Evolutionary conservation across 2,113 vertebrate genomes (phyloP).

Genomic region (Ailuropoda melanoleuca): DNA sequence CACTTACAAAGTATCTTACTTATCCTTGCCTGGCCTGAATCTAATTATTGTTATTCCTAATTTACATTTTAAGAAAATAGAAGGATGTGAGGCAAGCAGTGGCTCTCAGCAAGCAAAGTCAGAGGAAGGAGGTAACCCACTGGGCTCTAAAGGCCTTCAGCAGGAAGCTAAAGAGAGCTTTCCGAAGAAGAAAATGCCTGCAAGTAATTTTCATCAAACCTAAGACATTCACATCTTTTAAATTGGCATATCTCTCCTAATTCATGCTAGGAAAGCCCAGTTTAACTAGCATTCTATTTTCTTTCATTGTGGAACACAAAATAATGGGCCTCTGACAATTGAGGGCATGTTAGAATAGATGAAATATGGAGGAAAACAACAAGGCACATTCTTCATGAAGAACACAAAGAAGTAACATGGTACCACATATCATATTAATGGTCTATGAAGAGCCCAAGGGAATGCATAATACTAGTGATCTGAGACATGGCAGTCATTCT

Average conservation of each 20-base stretch:
- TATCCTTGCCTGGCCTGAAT: neutral
- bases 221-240: neutral
- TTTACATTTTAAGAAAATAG: neutral
- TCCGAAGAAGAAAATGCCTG: neutral
- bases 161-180: neutral
- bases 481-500: neutral
- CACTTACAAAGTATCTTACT: neutral
- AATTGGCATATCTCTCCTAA: neutral
- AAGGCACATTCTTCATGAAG: neutral
- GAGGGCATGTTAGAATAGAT: neutral
- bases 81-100: neutral
- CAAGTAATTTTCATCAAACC: neutral
- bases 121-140: neutral
- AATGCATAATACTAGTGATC: neutral
- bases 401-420: neutral
- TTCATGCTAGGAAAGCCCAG: neutral
- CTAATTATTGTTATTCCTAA: neutral
- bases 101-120: neutral
- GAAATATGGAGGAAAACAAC: neutral
- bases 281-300: neutral
- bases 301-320: neutral
- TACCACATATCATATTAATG: neutral
- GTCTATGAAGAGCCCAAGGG: neutral
- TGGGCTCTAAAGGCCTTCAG: neutral
- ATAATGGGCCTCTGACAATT: neutral